Base-by-base conservation (phyloP, 2,797 vertebrate species). In the Mallotus villosus region DNA sequence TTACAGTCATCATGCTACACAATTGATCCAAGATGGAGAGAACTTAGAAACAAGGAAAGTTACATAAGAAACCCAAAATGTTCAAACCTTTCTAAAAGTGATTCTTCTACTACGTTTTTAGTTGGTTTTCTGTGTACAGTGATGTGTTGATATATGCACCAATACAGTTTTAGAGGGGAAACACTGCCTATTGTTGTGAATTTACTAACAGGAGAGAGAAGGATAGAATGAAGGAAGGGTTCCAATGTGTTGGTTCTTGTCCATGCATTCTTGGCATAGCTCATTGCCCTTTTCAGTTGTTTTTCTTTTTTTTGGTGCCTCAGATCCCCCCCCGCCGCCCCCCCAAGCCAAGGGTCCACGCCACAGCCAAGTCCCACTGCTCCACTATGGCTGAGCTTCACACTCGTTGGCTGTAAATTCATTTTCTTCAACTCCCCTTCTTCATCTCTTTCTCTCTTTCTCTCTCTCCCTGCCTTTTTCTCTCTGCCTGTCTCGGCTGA, bases 191-290 rank as follows among this genome's bases (percentile, higher is more conserved):
- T 90, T 91, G 86, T 89, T 89, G 81, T 73, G 80, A 83, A 81
- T 65, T 81, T 83, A 80, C 82, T 76, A 64, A 71, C 75, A 46
- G 81, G 85, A 90, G 27, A 88, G 79, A 84, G 85, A 29, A 82
- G 57, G 86, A 74, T 78, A 83, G 83, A 81, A 85, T 85, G 87
- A 86, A 86, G 87, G 83, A 88, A 87, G 84, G 81, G 86, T 83
- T 78, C 84, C 87, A 89, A 93, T 92, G 89, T 92, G 91, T 92
- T 91, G 87, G 84, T 92, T 92, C 90, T 93, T 92, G 91, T 88
- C 90, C 92, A 87, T 87, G 85, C 89, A 93, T 93, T 93, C 91
- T 92, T 93, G 92, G 90, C 90, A 93, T 92, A 92, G 88, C 88
- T 90, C 85, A 88, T 90, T 86, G 85, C 85, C 87, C 87, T 89